Evolutionary conservation across 2,888 invertebrate genomes (phyloP), one percentile per base, ranked within the genome.

Genomic region (Tribolium freemani): DNA sequence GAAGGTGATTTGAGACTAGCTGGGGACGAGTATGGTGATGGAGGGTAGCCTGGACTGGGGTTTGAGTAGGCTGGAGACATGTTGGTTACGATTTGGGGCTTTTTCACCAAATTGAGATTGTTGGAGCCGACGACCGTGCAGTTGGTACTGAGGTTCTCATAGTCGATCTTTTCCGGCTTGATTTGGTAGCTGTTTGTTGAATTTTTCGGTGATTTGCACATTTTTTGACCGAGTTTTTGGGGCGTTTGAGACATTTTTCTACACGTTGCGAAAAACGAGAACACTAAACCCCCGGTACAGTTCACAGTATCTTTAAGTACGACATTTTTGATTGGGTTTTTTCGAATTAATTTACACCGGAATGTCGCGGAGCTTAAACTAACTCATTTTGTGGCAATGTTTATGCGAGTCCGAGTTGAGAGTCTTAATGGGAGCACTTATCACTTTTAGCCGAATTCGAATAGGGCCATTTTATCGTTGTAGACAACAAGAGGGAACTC

Each of bases 181-280:
- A 69, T 63, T 38, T 68, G 70, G 58, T 70, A 81, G 82, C 72
- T 80, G 72, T 77, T 80, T n/a, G 56, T 72, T 20, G 81, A 77
- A 81, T 80, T 85, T 80, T 87, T 87, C 75, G 86, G 87, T 75
- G 86, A 86, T 80, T 87, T 87, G 82, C 87, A 87, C 87, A 87
- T 87, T 81, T 87, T 87, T 78, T 83, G 83, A 77, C 81, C 77
- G 69, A 82, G 77, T 75, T 85, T 84, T 76, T 83, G 82, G 57
- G 84, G 84, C 79, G 80, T 83, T 77, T 85, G 86, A 85, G 86
- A 86, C 86, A 86, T 86, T 81, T 84, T 86, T 83, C 75, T 64
- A 77, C 69, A 80, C 78, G 26, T 26, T 26, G 31, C 58, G 48
- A 53, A 38, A 48, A 54, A 20, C 31, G 64, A 48, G 21, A 51